Evolutionary conservation across 2,888 invertebrate species (phyloP).

Genomic region (Drosophila fulvimacula): DNA sequence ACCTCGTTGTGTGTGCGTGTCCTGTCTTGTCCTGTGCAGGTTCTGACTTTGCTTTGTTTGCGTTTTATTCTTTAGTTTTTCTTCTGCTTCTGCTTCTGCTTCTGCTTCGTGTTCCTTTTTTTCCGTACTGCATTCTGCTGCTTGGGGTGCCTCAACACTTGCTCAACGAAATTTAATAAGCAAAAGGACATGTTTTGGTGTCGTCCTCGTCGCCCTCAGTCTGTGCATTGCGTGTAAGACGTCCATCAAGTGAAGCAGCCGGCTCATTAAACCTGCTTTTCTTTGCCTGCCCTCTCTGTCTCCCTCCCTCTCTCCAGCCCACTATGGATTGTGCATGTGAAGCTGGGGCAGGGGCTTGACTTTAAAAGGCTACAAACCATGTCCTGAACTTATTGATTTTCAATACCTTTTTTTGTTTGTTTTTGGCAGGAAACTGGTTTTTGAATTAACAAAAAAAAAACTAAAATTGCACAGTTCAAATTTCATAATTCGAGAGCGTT

Average conservation of each 20-base stretch:
- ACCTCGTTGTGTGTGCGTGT: slow-evolving; percentile 39
- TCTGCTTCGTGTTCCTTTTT: neutral
- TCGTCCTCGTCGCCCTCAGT: slow-evolving; percentile 45
- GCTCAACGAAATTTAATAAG: slow-evolving; percentile 78
- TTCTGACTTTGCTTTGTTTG: slow-evolving; percentile 73
- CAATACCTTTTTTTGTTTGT: slow-evolving; percentile 2
- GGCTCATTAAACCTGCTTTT: slow-evolving; percentile 74
- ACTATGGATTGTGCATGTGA: slow-evolving; percentile 12
- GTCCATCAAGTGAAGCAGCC: slow-evolving; percentile 72
- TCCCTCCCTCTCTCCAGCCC: neutral
- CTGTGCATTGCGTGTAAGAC: slow-evolving; percentile 67
- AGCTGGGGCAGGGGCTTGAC: slow-evolving; percentile 25
- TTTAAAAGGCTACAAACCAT: slow-evolving; percentile 46
- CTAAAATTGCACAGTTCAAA: slow-evolving; percentile 17
- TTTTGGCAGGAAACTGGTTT: slow-evolving; percentile 10
- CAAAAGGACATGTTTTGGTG: slow-evolving; percentile 75
- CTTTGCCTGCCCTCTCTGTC: slow-evolving; percentile 1
- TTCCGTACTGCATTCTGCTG: slow-evolving; percentile 48
- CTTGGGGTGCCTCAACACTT: slow-evolving; percentile 69
- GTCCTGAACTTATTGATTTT: slow-evolving; percentile 51
- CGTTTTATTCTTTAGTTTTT: slow-evolving; percentile 45
- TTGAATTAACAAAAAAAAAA: neutral
- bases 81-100: neutral
- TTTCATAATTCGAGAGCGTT: slow-evolving; percentile 5
- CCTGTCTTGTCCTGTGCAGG: slow-evolving; percentile 42